Evolutionary conservation across 2,888 invertebrate genomes (phyloP), one percentile per base, ranked within the genome.

Genomic region (Pheosia tremula): DNA sequence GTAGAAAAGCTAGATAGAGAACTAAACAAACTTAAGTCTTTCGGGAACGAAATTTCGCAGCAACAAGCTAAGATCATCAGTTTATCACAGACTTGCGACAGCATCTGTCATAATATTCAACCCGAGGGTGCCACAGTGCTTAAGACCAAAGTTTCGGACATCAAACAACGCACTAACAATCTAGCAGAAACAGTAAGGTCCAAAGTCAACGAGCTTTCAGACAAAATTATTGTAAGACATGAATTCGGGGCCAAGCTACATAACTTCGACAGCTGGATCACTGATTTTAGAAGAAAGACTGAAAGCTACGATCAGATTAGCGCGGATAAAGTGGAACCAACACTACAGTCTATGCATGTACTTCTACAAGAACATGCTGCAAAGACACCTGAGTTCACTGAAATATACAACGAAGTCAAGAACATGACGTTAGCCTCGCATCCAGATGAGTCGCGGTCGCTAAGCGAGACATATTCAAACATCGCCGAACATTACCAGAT

Each of bases 331-430:
- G 96, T 98, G 0, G 97, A 97, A 77, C 95, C 95, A 0, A 95
- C 96, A 47, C 87, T 98, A 10, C 97, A 97, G 80, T 95, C 96
- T 0, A 95, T 97, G 72, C 97, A 98, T 83, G 96, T 96, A 0
- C 91, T 98, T 38, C 91, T 97, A 60, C 97, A 97, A 86, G 98
- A 98, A 79, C 97, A 97, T 82, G 96, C 96, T 3, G 97, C 98
- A 55, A 97, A 97, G 78, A 96, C 97, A 75, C 95, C 97, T 0
- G 94, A 95, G 55, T 97, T 98, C 71, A 95, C 96, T 67, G 95
- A 95, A 3, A 97, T 98, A 71, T 97, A 97, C 75, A 96, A 96
- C 72, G 97, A 98, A 91, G 96, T 98, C 0, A 97, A 97, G 79
- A 96, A 96, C 63, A 94, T 98, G 74, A 95, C 96, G 0, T 88